Evolutionary conservation across 2,797 vertebrate species (phyloP), one percentile per base, ranked within the genome.

Genomic region (Carapus acus): DNA sequence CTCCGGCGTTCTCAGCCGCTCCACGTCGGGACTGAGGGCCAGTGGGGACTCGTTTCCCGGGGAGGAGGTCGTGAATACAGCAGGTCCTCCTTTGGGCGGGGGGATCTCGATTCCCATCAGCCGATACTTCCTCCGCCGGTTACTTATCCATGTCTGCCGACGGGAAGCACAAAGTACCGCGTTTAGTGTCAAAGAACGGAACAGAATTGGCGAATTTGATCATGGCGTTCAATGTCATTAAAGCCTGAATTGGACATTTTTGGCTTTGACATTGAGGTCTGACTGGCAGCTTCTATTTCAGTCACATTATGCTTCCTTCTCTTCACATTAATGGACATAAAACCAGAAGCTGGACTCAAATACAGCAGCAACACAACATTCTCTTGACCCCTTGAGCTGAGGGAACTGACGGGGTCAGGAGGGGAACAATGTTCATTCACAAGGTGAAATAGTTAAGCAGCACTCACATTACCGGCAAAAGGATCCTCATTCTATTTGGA

Each of bases 41-140:
- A 87, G 81, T 29, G 88, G 90, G 62, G 91, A 89, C 42, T 86
- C 84, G 33, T 87, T 82, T 67, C 90, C 90, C 3, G 79, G 79
- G 36, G 78, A 71, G 22, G 82, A 77, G 64, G 60, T 85, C 27
- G 89, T 85, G 80, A 98, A 97, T 72, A 91, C 88, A 77, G 93
- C 92, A 69, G 94, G 94, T 21, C 96, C 96, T 54, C 94, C 93
- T 86, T 92, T 93, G 59, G 96, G 93, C 55, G 93, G 92, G 52
- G 94, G 96, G 70, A 97, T 94, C 83, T 98, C 94, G 79, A 97
- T 98, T 58, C 94, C 94, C 94, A 98, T 96, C 74, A 98, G 89
- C 69, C 96, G 94, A 70, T 95, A 99, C 86, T 98, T 98, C 76
- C 96, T 89, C 82, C 96, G 91, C 71, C 94, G 89, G 88, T 99